Base-by-base conservation (phyloP, 1,140 invertebrate species). In the Heliconius eleuchia region DNA sequence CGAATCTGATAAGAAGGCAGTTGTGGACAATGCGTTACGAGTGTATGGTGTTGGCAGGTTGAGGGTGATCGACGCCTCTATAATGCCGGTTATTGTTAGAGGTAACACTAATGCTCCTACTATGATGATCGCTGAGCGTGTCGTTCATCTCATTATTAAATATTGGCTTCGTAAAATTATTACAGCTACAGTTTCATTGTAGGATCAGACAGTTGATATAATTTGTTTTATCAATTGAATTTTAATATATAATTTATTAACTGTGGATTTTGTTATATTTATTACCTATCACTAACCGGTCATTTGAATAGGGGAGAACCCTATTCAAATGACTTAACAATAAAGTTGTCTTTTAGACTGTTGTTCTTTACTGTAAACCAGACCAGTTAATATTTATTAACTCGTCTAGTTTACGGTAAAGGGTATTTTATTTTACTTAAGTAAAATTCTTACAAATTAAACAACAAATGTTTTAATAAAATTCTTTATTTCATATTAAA, bases 11-110 rank as follows among this genome's bases (percentile, higher is more conserved):
- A 34, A 75, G 4, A 86, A 81, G 8, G 91, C 96, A 5, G 94
- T 95, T 52, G 87, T 95, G 27, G 95, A 96, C 89, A 95, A 96
- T 0, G 94, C 95, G 71, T 88, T 97, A 30, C 92, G 95, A 76
- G 97, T 97, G 0, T 95, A 97, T 78, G 97, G 97, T 1, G 91
- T 98, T 2, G 87, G 94, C 46, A 6, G 95, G 18, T 11, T 84
- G 13, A 78, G 82, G 74, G 82, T 85, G 23, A 79, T 84, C 30
- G 83, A 84, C 46, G 80, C 96, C 0, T 93, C 94, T 1, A 96
- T 97, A 8, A 97, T 97, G 96, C 96, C 97, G n/a, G 96, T 94
- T 5, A 37, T 80, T 3, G 42, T 76, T 18, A 71, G 66, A 13
- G 81, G 83, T 4, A 85, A 85, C 18, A 85, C 83, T 1, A 80